Evolutionary conservation across 1,140 invertebrate genomes (phyloP), one percentile per base, ranked within the genome.

Genomic region (Trichogramma pretiosum): DNA sequence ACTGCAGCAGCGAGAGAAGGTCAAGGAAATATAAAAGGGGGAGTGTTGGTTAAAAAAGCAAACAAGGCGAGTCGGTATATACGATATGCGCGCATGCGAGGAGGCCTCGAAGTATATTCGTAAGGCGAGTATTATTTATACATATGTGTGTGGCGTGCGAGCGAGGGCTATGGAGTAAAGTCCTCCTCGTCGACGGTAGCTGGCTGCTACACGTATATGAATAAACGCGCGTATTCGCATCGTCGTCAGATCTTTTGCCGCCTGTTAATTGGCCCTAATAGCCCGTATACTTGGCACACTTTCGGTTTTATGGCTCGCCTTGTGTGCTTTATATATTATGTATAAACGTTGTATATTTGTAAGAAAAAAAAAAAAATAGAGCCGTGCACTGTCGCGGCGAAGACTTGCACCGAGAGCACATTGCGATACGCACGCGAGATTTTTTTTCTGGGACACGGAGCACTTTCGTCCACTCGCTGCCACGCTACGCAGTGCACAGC

Each of bases 251-350:
- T 59, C 53, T 63, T 46, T 55, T 37, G 55, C 61, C 58, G 61
- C 56, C 51, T 48, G 59, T 62, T 63, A 61, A 65, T 65, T 63
- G 57, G 58, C 52, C 56, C 59, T 63, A 65, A 65, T 65, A 57
- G 56, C 50, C 59, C 55, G 43, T n/a, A n/a, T n/a, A n/a, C n/a
- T n/a, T 61, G 58, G 59, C 59, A 58, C 60, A 61, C 59, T 61
- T 58, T n/a, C n/a, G n/a, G n/a, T n/a, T n/a, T n/a, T n/a, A n/a
- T n/a, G n/a, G n/a, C n/a, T n/a, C n/a, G n/a, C n/a, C n/a, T n/a
- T n/a, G n/a, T n/a, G 56, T 57, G 18, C 11, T 17, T 16, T 19
- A 30, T 3, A 41, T 3, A n/a, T 14, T 35, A 5, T 28, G n/a
- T n/a, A n/a, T n/a, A n/a, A n/a, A n/a, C n/a, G 21, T 19, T 13